Evolutionary conservation across 2,797 vertebrate species (phyloP), one percentile per base, ranked within the genome.

Genomic region (Alcedo atthis): DNA sequence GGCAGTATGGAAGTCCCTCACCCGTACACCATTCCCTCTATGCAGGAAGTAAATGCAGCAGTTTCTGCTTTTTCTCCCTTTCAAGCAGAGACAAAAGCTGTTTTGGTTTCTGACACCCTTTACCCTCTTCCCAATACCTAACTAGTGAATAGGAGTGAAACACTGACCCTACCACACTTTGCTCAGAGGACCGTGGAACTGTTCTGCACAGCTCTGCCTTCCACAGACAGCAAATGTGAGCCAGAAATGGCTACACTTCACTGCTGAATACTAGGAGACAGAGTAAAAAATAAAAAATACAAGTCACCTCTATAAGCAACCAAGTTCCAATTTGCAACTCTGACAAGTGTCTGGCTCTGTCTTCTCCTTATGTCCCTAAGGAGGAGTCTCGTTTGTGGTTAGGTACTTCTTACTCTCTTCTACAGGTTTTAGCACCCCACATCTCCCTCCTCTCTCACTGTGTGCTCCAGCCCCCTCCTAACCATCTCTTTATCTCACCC

Each of bases 221-320:
- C 45, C 80, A 57, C 62, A 66, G 37, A 11, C 49, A 4, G 37
- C 26, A 42, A n/a, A 24, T 0, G 0, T 1, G 5, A 77, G 46
- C 66, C 80, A 59, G 28, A 53, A 53, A 43, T 9, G 35, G 49
- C 69, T 40, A 19, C 1, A 0, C 15, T 37, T 24, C 2, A 21
- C 12, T 18, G 30, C 0, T 46, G 33, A 85, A 42, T 55, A 14
- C 6, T 4, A 37, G 46, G 12, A 71, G 76, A 59, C 1, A 2
- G 73, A 66, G 5, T 8, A 10, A 49, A 26, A 49, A 30, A 30
- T 16, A 15, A 49, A 83, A 70, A 35, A 67, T 6, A 16, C 11
- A 9, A 61, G 24, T 6, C n/a, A 62, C 16, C 59, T 55, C 70
- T 43, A n/a, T 63, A 83, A 21, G 59, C 22, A 80, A 30, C 20